phyloP scores from a whole-genome alignment of 2,113 vertebrate species.

The Corydoras maculifer region DNA sequence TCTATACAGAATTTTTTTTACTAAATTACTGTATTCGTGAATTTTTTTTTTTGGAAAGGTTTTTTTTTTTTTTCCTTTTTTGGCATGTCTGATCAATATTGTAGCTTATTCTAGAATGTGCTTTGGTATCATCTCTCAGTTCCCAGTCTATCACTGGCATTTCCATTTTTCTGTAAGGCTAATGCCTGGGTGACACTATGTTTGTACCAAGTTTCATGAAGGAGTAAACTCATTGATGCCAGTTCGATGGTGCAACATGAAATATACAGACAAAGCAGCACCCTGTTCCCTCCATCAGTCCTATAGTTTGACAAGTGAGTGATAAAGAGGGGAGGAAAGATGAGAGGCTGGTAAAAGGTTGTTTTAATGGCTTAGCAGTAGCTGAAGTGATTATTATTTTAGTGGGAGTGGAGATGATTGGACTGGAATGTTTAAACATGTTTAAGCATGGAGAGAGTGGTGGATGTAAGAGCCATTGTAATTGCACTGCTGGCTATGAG shows the following conservation, averaged over 20 bases:
- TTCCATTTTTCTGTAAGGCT: not conserved
- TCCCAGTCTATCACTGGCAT: not conserved
- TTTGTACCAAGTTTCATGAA: not conserved
- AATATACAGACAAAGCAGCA: conserved; percentile 1
- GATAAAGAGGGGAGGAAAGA: conserved; percentile 34
- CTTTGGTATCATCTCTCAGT: not conserved
- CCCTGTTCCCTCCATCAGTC: conserved; percentile 5
- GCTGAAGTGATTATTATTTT: conserved; percentile 36
- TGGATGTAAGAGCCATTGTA: not conserved
- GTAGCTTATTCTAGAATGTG: not conserved
- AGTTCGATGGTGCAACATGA: not conserved
- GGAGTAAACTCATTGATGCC: not conserved
- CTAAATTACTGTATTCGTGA: too few relatives aligned
- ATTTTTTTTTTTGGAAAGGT: too few relatives aligned
- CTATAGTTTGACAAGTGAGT: conserved; percentile 30
- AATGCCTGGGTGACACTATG: not conserved
- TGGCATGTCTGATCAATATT: not conserved
- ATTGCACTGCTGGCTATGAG: not conserved
- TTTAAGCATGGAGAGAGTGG: not conserved
- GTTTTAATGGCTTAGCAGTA: conserved; percentile 31
- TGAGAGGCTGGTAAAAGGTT: conserved; percentile 19
- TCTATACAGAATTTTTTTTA: too few relatives aligned
- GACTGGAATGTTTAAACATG: conserved; percentile 29
- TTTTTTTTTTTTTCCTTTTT: too few relatives aligned
- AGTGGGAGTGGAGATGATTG: conserved; percentile 20